Conservation (phyloP, 2,888 invertebrate species). For the Dicycla oo region DNA sequence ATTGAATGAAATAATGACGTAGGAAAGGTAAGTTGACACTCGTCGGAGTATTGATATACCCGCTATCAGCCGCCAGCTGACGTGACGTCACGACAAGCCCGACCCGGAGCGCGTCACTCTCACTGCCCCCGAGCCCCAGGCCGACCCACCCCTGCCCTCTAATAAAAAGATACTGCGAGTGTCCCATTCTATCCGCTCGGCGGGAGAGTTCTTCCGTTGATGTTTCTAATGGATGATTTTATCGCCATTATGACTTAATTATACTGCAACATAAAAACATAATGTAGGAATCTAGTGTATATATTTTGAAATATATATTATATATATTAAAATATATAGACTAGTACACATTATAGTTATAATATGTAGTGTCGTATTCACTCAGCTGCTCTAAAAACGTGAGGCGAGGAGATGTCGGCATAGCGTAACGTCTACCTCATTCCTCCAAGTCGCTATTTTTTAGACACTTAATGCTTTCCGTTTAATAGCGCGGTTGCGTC, state of each 20-base stretch:
- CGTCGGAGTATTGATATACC: conserved; percentile 70
- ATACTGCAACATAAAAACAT: background rate
- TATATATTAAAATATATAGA: background rate
- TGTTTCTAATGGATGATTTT: conserved; percentile 7
- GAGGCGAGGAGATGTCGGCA: conserved; percentile 4
- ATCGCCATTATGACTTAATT: conserved; percentile 28
- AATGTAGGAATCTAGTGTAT: background rate
- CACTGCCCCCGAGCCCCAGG: conserved; percentile 54
- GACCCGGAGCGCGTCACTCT: conserved; percentile 79
- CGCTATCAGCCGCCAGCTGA: conserved; percentile 79
- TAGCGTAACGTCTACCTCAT: conserved; percentile 38
- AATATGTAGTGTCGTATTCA: background rate
- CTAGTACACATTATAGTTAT: background rate
- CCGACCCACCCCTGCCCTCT: conserved; percentile 66
- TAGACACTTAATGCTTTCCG: conserved; percentile 70
- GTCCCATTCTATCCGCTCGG: conserved; percentile 58
- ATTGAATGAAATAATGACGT: conserved; percentile 45
- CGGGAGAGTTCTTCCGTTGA: conserved; percentile 50
- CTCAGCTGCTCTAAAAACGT: background rate
- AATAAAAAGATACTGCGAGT: conserved; percentile 63
- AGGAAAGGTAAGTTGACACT: conserved; percentile 31
- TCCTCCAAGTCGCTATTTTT: conserved; percentile 74
- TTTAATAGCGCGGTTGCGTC: conserved; percentile 83
- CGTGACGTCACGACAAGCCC: conserved; percentile 82
- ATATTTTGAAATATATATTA: background rate